Evolutionary conservation across 2,888 invertebrate genomes (phyloP), one percentile per base, ranked within the genome.

Genomic region (Alentia gelatinosa): DNA sequence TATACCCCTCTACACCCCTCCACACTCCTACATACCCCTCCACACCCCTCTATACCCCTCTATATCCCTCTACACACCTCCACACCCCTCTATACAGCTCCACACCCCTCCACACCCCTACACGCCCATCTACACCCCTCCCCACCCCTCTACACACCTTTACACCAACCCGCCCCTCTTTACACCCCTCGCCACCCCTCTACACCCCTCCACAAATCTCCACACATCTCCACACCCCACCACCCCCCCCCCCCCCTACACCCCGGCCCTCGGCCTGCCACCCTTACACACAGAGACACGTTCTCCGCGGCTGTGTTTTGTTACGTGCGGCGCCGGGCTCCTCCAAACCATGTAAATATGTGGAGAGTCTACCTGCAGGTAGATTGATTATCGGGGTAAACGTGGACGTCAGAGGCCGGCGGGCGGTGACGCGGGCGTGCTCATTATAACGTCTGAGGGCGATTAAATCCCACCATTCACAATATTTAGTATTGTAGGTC

Each of bases 281-380:
- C 37, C 35, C 37, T 23, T 26, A 79, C 39, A 35, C 79, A 5
- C 79, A 35, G 37, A 79, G n/a, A 35, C 79, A 39, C 23, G 15
- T 39, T n/a, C 79, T 39, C 79, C 39, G 19, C 37, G 3, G 4
- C n/a, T 35, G 37, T 79, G 75, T 75, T 75, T 75, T 30, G 79
- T 39, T 79, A 39, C 37, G 79, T 79, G 79, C 79, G 37, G n/a
- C 23, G 23, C 79, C 79, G 3, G 12, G 39, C 39, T 37, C 79
- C 39, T 79, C 39, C 79, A 79, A n/a, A 39, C 15, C 79, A 79
- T 79, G 79, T 79, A 79, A 79, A 79, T 79, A 37, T 79, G 39
- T 79, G 79, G 39, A n/a, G 79, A 79, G 79, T 4, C 56, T 56
- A n/a, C 47, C 47, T 30, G 26, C 68, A 68, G 68, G 68, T 68